Conservation (phyloP, 2,888 invertebrate genomes). For the Drosophila hamatofila region DNA sequence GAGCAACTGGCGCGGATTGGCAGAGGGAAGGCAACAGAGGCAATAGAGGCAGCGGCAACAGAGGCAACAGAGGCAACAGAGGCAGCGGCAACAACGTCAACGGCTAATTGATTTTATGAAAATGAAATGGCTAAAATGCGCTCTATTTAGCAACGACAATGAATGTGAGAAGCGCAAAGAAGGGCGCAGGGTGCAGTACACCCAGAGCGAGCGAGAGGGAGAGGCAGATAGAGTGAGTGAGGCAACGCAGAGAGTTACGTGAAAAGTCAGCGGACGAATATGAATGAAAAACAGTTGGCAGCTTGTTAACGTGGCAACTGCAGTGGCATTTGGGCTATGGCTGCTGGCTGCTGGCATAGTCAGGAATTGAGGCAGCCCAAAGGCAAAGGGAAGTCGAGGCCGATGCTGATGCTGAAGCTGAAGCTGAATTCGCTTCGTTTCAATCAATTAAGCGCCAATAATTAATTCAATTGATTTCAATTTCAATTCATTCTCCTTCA, state of each 20-base stretch:
- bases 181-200: not conserved
- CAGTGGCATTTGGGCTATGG: not conserved
- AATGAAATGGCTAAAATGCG: conserved; percentile 81
- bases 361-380: no score
- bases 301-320: conserved; percentile 40
- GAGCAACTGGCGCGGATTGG: conserved; percentile 39
- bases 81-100: conserved; percentile 45
- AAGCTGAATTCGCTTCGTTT: conserved; percentile 67
- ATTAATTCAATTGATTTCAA: conserved; percentile 84
- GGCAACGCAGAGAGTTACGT: conserved; percentile 10
- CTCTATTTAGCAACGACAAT: conserved; percentile 81
- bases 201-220: not conserved
- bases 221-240: not conserved
- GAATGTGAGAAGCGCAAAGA: conserved; percentile 17
- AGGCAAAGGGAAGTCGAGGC: conserved; percentile 4
- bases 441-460: conserved; percentile 84
- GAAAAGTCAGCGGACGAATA: conserved; percentile 27
- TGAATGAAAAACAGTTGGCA: conserved; percentile 57
- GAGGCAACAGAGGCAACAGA: not conserved
- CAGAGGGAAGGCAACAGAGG: not conserved
- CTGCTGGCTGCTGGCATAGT: no score
- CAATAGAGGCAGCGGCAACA: no score
- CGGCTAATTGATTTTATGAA: conserved; percentile 73
- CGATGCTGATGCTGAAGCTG: conserved; percentile 17
- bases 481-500: conserved; percentile 57